Base-by-base conservation (phyloP, 1,140 invertebrate species). In the Microplitis mediator region DNA sequence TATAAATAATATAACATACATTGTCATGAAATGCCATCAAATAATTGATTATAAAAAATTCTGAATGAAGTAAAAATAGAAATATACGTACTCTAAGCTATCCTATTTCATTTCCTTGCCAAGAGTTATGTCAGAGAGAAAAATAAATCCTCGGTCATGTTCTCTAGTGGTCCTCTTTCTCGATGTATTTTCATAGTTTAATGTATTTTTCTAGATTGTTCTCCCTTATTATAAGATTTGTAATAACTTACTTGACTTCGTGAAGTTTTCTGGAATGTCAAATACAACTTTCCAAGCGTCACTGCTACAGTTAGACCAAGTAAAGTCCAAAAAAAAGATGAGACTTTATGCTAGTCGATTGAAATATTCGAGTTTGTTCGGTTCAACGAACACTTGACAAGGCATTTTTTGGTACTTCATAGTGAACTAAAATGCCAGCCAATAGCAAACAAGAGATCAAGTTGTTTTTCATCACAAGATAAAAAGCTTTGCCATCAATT, bases 201-300 rank as follows among this genome's bases (percentile, higher is more conserved):
- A 74, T 65, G 67, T 70, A 66, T 69, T 65, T 69, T 74, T 65
- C 61, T 65, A 74, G 61, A 69, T 51, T 66, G 32, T 39, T 72
- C 50, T 61, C 39, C 45, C 50, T 72, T 56, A 39, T 32, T 51
- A 54, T 36, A 51, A 61, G 51, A 50, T 39, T 62, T 13, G 34
- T 66, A 52, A 73, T 73, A 73, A 73, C 58, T 73, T 66, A 73
- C 72, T 64, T 71, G 70, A 71, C 54, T 56, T 23, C 66, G 16
- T 52, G 8, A 23, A 32, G 52, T 60, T 39, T 52, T 54, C 35
- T 13, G 14, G 62, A 16, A 63, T 54, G 50, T 68, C 56, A 31
- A 39, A 36, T 32, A 16, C 31, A 39, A 51, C 50, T 56, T 36
- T 66, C 45, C 14, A 13, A 14, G 9, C 65, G 39, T 56, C 66